Conservation (phyloP, 2,113 vertebrate species). For the Colius striatus region DNA sequence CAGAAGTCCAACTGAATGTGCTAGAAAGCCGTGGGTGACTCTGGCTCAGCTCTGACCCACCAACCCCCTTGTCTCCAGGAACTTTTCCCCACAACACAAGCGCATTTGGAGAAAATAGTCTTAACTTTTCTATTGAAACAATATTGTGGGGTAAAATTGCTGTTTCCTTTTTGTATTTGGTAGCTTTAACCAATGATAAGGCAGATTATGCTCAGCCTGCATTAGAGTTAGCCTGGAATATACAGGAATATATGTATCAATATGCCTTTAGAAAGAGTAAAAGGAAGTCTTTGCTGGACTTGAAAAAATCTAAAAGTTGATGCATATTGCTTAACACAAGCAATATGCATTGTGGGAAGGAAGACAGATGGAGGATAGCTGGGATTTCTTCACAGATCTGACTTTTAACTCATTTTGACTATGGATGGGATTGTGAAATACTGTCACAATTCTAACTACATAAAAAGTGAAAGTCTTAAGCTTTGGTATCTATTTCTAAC, state of each 20-base stretch:
- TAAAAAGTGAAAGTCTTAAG: background rate
- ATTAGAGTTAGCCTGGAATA: background rate
- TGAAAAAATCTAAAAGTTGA: background rate
- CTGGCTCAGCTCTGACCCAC: background rate
- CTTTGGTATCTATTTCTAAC: background rate
- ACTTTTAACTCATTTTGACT: background rate
- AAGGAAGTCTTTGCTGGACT: background rate
- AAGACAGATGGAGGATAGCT: background rate
- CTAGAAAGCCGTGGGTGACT: background rate
- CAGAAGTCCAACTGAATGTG: background rate
- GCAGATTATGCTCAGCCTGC: background rate
- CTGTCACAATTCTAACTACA: background rate
- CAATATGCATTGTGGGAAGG: too few species aligned
- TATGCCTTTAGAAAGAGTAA: background rate
- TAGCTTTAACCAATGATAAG: background rate
- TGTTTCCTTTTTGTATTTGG: background rate
- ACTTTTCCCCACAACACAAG: rapidly evolving
- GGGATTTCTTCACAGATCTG: background rate
- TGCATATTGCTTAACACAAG: background rate
- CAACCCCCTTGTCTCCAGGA: background rate
- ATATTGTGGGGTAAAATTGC: background rate
- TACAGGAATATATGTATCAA: rapidly evolving
- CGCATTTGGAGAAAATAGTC: background rate
- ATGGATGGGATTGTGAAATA: background rate
- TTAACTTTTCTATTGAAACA: background rate